A percentile compares a stretch with the other conserved stretches of the same genome.
Evolutionary conservation across 2,113 vertebrate genomes (phyloP).

Genomic region (Dolichotis patagonum): DNA sequence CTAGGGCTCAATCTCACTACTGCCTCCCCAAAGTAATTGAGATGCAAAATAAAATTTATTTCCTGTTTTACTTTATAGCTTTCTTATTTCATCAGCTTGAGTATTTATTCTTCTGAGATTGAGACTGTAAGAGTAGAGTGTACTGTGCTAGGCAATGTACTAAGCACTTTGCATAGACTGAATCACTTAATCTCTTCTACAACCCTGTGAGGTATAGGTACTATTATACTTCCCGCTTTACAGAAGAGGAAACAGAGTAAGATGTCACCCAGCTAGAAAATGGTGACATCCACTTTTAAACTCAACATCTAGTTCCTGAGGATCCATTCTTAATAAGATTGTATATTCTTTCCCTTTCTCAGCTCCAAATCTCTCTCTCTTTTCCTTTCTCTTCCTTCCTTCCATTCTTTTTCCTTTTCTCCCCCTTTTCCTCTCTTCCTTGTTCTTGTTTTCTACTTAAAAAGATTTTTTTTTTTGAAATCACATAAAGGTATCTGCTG

Average conservation of each 20-base stretch:
- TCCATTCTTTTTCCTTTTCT: not conserved
- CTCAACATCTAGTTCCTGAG: not conserved
- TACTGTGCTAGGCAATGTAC: not conserved
- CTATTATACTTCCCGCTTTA: not conserved
- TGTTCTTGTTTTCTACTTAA: not conserved
- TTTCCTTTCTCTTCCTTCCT: not conserved
- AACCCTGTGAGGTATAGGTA: not conserved
- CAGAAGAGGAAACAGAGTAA: not conserved
- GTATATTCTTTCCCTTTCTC: not conserved
- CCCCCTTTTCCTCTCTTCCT: not conserved
- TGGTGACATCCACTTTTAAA: not conserved
- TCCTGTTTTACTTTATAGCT: conserved; percentile 33
- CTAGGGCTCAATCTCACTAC: not conserved
- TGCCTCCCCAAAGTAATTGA: not conserved
- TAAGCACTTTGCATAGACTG: not conserved
- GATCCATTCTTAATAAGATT: not conserved
- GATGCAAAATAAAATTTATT: conserved; percentile 9
- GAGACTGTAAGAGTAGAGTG: not conserved
- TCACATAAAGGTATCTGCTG: not conserved
- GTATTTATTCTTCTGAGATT: no score
- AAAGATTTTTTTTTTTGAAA: conserved; percentile 41
- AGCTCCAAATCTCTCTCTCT: not conserved
- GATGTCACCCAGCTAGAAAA: not conserved
- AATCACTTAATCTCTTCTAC: not conserved
- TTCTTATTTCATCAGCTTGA: not conserved